Evolutionary conservation across 2,113 vertebrate species (phyloP), one percentile per base, ranked within the genome.

Genomic region (Riparia riparia): DNA sequence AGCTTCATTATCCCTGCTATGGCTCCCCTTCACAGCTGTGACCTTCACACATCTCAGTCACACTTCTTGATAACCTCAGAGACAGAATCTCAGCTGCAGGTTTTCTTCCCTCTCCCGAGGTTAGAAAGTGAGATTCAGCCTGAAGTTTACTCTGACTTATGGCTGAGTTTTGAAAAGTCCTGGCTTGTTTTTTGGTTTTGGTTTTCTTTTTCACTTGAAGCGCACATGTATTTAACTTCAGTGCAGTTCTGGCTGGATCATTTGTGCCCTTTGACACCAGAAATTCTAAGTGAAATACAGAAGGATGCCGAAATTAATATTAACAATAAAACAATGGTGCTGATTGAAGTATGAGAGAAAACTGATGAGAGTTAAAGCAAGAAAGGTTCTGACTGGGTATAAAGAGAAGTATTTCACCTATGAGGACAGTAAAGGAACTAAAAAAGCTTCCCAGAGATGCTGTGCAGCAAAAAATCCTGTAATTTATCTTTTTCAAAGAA

Each of bases 21-120:
- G 94, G 45, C n/a, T 90, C 60, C 42, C 22, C 24, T 64, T 82
- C 82, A 41, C 60, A 76, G 22, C 41, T 82, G 92, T 22, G 74
- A 79, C 66, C 66, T 91, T 96, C 92, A 92, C 92, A 91, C 70
- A 7, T 94, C 78, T 93, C 74, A 64, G 57, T 76, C 87, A 79
- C 92, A 90, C 57, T 71, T 85, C 41, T 41, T 72, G 90, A 82
- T 84, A 85, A 61, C 61, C 15, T 87, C 49, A 47, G 47, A 73
- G 86, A 58, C 22, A 83, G 29, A 58, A 78, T 68, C 47, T 74
- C 66, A 63, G 19, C 65, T 24, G 7, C 61, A 80, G n/a, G 21
- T 19, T 91, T 83, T 45, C 54, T 51, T 69, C 80, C 53, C 44
- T 64, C 45, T 28, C 71, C 42, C 14, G 6, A 56, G 58, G 20